Evolutionary conservation across 2,113 vertebrate species (phyloP).

Genomic region (Plecturocebus donacophilus): DNA sequence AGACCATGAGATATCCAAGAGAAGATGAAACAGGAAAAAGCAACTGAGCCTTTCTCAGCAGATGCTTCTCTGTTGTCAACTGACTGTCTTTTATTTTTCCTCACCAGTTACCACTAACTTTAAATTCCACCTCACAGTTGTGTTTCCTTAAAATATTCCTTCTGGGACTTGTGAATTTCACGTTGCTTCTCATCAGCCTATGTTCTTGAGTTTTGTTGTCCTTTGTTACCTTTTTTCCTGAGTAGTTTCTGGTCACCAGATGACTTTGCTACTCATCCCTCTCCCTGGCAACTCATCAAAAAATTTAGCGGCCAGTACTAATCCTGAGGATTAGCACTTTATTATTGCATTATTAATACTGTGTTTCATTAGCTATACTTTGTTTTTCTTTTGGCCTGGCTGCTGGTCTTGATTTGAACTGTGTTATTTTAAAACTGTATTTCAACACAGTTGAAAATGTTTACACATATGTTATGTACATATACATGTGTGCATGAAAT

Average conservation of each 20-base stretch:
- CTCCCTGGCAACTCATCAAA: background rate
- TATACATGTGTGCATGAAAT: background rate
- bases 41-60: background rate
- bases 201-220: background rate
- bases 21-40: conserved; percentile 17
- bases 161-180: background rate
- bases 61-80: background rate
- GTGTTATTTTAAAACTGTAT: background rate
- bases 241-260: background rate
- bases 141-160: background rate
- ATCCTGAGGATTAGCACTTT: background rate
- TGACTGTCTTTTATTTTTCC: background rate
- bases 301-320: background rate
- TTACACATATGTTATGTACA: background rate
- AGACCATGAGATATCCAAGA: background rate
- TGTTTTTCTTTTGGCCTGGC: background rate
- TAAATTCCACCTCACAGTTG: background rate
- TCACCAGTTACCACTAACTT: background rate
- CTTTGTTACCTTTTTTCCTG: background rate
- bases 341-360: background rate
- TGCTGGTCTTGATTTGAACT: conserved; percentile 8
- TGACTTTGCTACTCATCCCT: background rate
- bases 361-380: background rate
- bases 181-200: background rate
- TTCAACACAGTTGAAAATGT: background rate